Percentiles rank a stretch among this genome's conserved stretches.
These are phyloP conservation scores for Galeruca laticollis DNA, from an alignment of 2,888 invertebrate species.

Conservation along the genomic window DNA sequence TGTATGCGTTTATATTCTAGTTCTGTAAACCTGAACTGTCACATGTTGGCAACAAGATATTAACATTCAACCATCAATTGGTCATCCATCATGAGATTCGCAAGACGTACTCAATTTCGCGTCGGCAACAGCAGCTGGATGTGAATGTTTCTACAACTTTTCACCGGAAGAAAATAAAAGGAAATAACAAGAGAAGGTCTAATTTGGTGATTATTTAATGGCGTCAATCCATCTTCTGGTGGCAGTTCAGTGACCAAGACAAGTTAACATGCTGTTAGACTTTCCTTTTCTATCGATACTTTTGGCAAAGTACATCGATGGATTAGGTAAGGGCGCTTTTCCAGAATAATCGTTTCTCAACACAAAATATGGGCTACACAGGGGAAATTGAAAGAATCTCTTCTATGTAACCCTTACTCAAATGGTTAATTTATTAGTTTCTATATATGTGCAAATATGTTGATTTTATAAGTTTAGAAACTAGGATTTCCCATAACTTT, in stretches of 20 bases:
- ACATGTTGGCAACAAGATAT: background rate
- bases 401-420: no score
- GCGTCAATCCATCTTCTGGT: conserved; percentile 54
- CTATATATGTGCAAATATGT: no score
- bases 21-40: conserved; percentile 3
- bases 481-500: no score
- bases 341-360: conserved; percentile 23
- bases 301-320: conserved; percentile 29
- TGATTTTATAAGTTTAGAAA: no score
- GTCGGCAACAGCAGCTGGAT: conserved; percentile 22
- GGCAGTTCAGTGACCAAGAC: conserved; percentile 50
- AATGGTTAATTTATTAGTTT: no score
- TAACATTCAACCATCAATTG: background rate
- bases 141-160: conserved; percentile 43
- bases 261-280: conserved; percentile 52
- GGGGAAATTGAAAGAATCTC: background rate
- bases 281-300: conserved; percentile 42
- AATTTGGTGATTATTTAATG: conserved; percentile 57
- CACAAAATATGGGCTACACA: background rate
- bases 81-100: conserved; percentile 33
- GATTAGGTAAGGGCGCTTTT: conserved; percentile 14
- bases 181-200: conserved; percentile 51
- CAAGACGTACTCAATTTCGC: conserved; percentile 27
- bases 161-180: conserved; percentile 51
- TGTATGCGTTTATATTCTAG: background rate